A percentile compares a stretch with the other conserved stretches of the same genome.
Evolutionary conservation across 1,140 invertebrate genomes (phyloP).

Genomic region (Ectropis grisescens): DNA sequence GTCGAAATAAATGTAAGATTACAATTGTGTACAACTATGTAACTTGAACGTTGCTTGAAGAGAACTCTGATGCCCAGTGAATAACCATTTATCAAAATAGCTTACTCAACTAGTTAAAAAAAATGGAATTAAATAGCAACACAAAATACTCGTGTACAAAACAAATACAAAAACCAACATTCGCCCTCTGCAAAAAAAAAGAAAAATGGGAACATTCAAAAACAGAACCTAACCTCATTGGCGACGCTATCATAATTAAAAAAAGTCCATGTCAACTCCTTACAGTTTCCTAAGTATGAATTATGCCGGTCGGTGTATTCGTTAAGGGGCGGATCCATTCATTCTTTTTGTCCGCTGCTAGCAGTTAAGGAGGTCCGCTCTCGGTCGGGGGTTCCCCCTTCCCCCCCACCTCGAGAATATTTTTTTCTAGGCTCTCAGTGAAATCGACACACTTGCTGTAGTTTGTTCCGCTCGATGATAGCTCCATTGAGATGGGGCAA

Average conservation of each 20-base stretch:
- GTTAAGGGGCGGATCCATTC: conserved; percentile 68
- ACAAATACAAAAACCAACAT: too few relatives aligned
- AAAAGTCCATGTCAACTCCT: conserved; percentile 57
- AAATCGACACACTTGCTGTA: conserved; percentile 68
- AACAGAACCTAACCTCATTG: conserved; percentile 9
- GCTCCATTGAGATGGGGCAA: conserved; percentile 58
- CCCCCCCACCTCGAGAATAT: conserved; percentile 55
- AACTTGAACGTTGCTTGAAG: too few relatives aligned
- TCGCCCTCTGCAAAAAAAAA: too few relatives aligned
- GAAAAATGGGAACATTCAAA: too few relatives aligned
- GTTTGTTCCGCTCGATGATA: conserved; percentile 64
- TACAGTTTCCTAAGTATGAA: conserved; percentile 65
- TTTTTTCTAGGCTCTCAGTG: conserved; percentile 60
- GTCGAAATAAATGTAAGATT: too few relatives aligned
- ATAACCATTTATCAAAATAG: too few relatives aligned
- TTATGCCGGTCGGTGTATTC: conserved; percentile 67
- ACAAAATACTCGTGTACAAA: too few relatives aligned
- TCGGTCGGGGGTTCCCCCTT: conserved; percentile 27
- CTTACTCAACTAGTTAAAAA: too few relatives aligned
- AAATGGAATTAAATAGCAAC: too few relatives aligned
- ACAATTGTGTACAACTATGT: too few relatives aligned
- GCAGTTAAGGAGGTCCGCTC: conserved; percentile 57
- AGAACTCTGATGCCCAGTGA: too few relatives aligned
- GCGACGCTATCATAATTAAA: conserved; percentile 13
- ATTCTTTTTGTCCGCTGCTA: conserved; percentile 65